Evolutionary conservation across 1,140 invertebrate species (phyloP), one percentile per base, ranked within the genome.

Genomic region (Musca domestica): DNA sequence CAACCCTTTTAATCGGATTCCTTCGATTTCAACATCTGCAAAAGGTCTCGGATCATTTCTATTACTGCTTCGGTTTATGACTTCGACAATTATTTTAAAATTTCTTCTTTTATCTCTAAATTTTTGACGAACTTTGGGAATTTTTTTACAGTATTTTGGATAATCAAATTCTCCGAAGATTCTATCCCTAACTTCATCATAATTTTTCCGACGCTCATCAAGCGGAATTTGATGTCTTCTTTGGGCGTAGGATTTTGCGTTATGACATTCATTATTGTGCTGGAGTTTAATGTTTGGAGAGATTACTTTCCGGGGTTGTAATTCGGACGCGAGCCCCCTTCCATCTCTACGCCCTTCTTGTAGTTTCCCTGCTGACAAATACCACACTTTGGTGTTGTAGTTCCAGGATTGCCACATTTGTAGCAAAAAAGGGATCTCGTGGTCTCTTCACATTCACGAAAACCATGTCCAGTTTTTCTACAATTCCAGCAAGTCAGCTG

Each of bases 401-500:
- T n/a, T n/a, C n/a, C n/a, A n/a, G n/a, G n/a, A n/a, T n/a, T n/a
- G n/a, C n/a, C n/a, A n/a, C n/a, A n/a, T n/a, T n/a, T n/a, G n/a
- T n/a, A n/a, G n/a, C n/a, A n/a, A n/a, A n/a, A n/a, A n/a, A n/a
- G n/a, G n/a, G n/a, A n/a, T n/a, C n/a, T n/a, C n/a, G n/a, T n/a
- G n/a, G n/a, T n/a, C n/a, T n/a, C n/a, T n/a, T n/a, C n/a, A n/a
- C n/a, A n/a, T n/a, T n/a, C n/a, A n/a, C n/a, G n/a, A n/a, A n/a
- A n/a, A 30, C 27, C 27, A 9, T 30, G 27, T 30, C 27, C 27
- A 30, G 27, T 4, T 9, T 6, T 19, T 5, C 17, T 15, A n/a
- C 48, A 49, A 49, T 49, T 49, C 48, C 48, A 49, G n/a, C n/a
- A n/a, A n/a, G n/a, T n/a, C n/a, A n/a, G 17, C 48, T n/a, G n/a